Base-by-base conservation (phyloP, 1,140 invertebrate species). In the Musca domestica region DNA sequence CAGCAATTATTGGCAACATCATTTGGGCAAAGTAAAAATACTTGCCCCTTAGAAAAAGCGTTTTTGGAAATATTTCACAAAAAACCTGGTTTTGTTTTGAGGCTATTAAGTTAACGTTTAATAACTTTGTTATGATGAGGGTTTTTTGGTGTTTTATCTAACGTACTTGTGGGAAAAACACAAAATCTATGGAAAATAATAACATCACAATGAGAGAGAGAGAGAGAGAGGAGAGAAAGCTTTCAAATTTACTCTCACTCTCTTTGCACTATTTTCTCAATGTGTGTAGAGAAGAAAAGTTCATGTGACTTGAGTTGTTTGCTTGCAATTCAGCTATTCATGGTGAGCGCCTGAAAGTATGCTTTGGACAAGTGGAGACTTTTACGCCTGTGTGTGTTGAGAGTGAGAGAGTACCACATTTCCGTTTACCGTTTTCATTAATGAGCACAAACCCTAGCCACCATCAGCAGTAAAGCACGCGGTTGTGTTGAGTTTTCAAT, bases 61-160 rank as follows among this genome's bases (percentile, higher is more conserved):
- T 6, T 23, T n/a, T 54, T 54, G 20, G 22, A 20, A 22, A 20
- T 52, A 20, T 54, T 54, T 54, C 20, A 56, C 4, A 27, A 56
- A 15, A 27, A 27, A 56, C 27, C 27, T 56, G n/a, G 15, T 17
- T 15, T 41, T 41, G 34, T 9, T 41, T 15, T 12, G 15, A 5
- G 52, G 23, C 23, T 27, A 56, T 56, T n/a, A 56, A 56, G 23
- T 56, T 56, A 56, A 56, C 9, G 23, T 56, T 56, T 56, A 56
- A 56, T 56, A 56, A 56, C 14, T 25, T 15, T 56, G 23, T 56
- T 56, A 23, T 23, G 12, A 56, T 1, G 20, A 51, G 17, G 47
- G 15, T n/a, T 51, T 22, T 51, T 19, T 51, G 6, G 48, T 51
- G 17, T 51, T 20, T 51, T 20, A 46, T 12, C 1, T 1, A 15